Evolutionary conservation across 2,113 vertebrate genomes (phyloP).

Genomic region (Crotalus helleri): DNA sequence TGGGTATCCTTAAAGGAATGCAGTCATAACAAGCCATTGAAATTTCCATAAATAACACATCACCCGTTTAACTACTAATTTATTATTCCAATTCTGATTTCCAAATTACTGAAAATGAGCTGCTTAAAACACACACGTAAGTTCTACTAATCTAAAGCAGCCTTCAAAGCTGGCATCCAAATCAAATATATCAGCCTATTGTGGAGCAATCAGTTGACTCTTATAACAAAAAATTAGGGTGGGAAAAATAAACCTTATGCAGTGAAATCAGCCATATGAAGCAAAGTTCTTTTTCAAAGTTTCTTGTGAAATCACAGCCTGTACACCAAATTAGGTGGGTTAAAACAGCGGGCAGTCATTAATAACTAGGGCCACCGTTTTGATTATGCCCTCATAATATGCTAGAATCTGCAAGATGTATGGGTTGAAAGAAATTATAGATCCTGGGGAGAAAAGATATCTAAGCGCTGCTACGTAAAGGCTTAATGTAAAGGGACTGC

Average conservation of each 20-base stretch:
- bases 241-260: slow-evolving; percentile 64
- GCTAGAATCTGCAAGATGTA: slow-evolving; percentile 56
- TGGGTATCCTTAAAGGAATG: slow-evolving; percentile 42
- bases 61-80: slow-evolving; percentile 63
- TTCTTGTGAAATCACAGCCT: slow-evolving; percentile 37
- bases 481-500: slow-evolving; percentile 43
- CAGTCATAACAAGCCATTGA: slow-evolving; percentile 52
- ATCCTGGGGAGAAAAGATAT: slow-evolving; percentile 51
- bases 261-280: slow-evolving; percentile 55
- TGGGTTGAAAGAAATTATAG: slow-evolving; percentile 61
- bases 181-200: slow-evolving; percentile 62
- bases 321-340: slow-evolving; percentile 43
- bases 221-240: slow-evolving; percentile 61
- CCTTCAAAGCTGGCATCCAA: slow-evolving; percentile 48
- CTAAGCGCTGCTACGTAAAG: slow-evolving; percentile 42
- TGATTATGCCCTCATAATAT: slow-evolving; percentile 55
- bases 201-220: slow-evolving; percentile 67
- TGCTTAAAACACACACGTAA: slow-evolving; percentile 48
- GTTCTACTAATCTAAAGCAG: slow-evolving; percentile 61
- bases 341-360: slow-evolving; percentile 51
- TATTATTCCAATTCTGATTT: slow-evolving; percentile 61
- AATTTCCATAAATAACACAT: slow-evolving; percentile 59
- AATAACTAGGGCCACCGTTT: slow-evolving; percentile 51
- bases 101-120: slow-evolving; percentile 55
- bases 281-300: slow-evolving; percentile 57